Evolutionary conservation across 2,113 vertebrate genomes (phyloP).

Genomic region (Arenaria interpres): DNA sequence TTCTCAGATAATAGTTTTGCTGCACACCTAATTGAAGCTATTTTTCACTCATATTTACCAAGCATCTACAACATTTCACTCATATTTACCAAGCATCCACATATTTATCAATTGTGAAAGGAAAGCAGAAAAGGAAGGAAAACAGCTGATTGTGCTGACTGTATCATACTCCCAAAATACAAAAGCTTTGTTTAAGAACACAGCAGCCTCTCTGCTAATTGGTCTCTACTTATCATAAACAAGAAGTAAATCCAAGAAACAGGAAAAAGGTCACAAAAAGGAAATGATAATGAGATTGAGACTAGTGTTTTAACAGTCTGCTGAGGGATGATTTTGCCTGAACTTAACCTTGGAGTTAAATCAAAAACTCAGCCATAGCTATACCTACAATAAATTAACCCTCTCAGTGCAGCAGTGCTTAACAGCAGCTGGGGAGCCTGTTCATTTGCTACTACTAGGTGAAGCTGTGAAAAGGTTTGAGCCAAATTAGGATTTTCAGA

Average conservation of each 20-base stretch:
- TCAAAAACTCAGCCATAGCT: neutral
- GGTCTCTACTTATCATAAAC: neutral
- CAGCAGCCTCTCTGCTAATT: neutral
- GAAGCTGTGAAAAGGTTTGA: neutral
- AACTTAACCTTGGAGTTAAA: neutral
- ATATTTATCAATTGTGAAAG: neutral
- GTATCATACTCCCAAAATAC: neutral
- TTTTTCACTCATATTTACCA: neutral
- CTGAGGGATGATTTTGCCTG: neutral
- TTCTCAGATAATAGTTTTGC: neutral
- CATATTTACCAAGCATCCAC: neutral
- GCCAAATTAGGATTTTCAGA: neutral
- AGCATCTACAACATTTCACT: neutral
- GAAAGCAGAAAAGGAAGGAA: slow-evolving; percentile 23
- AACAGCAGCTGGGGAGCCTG: neutral
- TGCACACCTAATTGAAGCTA: neutral
- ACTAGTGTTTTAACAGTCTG: neutral
- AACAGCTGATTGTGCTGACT: slow-evolving; percentile 6
- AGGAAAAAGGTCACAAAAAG: neutral
- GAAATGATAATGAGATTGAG: neutral
- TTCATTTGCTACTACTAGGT: neutral
- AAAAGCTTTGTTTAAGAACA: neutral
- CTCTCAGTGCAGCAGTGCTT: neutral
- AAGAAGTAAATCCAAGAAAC: neutral
- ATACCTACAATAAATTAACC: neutral